Evolutionary conservation across 2,888 invertebrate genomes (phyloP).

Genomic region (Ametastegia equiseti): DNA sequence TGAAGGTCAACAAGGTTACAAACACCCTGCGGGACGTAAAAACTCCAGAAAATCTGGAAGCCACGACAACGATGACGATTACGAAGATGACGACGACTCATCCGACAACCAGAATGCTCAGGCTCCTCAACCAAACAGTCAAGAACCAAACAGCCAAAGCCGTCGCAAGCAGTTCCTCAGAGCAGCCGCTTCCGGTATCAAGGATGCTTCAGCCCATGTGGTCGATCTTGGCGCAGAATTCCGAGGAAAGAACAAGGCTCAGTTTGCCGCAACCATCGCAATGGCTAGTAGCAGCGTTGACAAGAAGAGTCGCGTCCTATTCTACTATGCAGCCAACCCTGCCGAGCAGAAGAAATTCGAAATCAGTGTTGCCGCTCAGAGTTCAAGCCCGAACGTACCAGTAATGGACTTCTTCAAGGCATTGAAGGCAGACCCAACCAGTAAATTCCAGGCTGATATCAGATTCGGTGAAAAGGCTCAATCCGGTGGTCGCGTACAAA

Average conservation of each 20-base stretch:
- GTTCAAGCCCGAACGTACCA: conserved; percentile 77
- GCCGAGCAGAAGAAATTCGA: conserved; percentile 73
- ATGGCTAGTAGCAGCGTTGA: conserved; percentile 79
- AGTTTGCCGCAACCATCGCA: conserved; percentile 79
- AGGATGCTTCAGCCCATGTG: conserved; percentile 77
- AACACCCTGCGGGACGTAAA: conserved; percentile 34
- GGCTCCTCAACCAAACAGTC: conserved; percentile 51
- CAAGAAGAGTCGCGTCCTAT: conserved; percentile 77
- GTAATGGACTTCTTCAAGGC: conserved; percentile 70
- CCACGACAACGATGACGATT: background rate
- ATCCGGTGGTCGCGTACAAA: conserved; percentile 71
- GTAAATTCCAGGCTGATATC: conserved; percentile 75
- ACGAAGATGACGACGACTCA: background rate
- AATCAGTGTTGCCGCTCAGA: conserved; percentile 76
- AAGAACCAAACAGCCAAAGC: conserved; percentile 74
- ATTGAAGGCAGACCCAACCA: conserved; percentile 77
- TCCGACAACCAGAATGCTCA: conserved; percentile 29
- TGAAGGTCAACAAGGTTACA: background rate
- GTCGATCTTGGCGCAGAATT: conserved; percentile 79
- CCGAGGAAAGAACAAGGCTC: conserved; percentile 77
- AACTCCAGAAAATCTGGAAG: background rate
- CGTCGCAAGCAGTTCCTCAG: conserved; percentile 79
- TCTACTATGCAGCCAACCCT: conserved; percentile 76
- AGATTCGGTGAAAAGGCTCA: conserved; percentile 77
- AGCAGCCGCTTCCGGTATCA: conserved; percentile 79